A percentile compares a stretch with the other conserved stretches of the same genome.
These are phyloP conservation scores for Mormyrus lacerda DNA, from an alignment of 2,113 vertebrate species.

Conservation along the genomic window DNA sequence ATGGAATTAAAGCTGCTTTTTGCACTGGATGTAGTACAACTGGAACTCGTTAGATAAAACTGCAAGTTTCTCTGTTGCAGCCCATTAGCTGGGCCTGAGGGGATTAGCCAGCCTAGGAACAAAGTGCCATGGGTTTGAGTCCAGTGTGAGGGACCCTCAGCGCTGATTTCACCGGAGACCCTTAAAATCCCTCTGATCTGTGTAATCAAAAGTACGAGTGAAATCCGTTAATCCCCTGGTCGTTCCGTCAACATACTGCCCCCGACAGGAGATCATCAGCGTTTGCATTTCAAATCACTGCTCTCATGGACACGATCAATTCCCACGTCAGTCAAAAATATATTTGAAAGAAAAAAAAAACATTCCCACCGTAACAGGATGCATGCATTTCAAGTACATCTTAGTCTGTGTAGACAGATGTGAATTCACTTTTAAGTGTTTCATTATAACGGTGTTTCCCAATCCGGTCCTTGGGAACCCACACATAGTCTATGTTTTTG, in stretches of 20 bases:
- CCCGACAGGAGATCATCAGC: constrained; percentile 43
- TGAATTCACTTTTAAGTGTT: neutral
- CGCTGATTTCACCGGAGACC: constrained; percentile 30
- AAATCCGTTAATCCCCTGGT: constrained; percentile 47
- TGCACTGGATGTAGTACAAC: neutral
- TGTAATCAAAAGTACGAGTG: constrained; percentile 36
- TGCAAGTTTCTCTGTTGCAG: constrained; percentile 25
- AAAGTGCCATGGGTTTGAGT: constrained; percentile 37
- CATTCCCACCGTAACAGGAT: constrained; percentile 28
- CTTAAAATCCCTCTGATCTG: constrained; percentile 44
- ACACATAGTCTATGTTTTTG: neutral
- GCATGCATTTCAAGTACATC: constrained; percentile 1
- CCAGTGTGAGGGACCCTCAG: constrained; percentile 27
- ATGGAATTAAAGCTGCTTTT: neutral
- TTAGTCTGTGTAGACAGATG: neutral
- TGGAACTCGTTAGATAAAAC: neutral
- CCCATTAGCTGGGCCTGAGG: constrained; percentile 41
- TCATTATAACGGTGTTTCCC: neutral
- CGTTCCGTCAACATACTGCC: constrained; percentile 44
- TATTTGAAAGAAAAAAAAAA: constrained; percentile 20
- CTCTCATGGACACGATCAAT: constrained; percentile 37
- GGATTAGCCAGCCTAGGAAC: constrained; percentile 39
- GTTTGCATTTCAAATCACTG: constrained; percentile 54
- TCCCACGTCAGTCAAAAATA: constrained; percentile 19
- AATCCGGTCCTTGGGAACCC: neutral